Base-by-base conservation (phyloP, 2,113 vertebrate species). In the Peucedramus taeniatus region DNA sequence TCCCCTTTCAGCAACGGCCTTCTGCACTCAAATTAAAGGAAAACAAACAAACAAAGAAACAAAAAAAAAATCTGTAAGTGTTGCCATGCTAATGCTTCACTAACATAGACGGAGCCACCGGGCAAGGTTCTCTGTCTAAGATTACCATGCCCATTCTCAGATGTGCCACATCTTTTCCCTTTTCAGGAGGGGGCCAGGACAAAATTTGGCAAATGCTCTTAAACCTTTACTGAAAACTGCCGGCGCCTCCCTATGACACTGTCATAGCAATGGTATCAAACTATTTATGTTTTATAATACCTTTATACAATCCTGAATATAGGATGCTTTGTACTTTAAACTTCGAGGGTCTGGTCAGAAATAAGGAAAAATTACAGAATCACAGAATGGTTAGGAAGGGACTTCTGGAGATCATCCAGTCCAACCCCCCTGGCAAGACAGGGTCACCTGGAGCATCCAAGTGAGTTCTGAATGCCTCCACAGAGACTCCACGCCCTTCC, bases 41-140 rank as follows among this genome's bases (percentile, higher is more conserved):
- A 7, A 70, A 82, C 13, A 39, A 66, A 76, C 30, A 40, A 71
- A 80, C 24, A 56, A 69, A 77, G 30, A 78, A 70, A 15, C 1
- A 49, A 57, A 50, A 69, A 89, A 83, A 66, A 82, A 80, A 80
- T 49, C 4, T n/a, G 19, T 81, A 50, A 83, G 3, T 26, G 16
- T 44, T 70, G 60, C 23, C 15, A 20, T 1, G 26, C 51, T 44
- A 72, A 74, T 3, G 16, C 26, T 45, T 42, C 1, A 1, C 8
- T 42, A 51, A 11, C 6, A 72, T 2, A 37, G 14, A 9, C 1
- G n/a, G 5, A 82, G 28, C 10, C 31, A 78, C 0, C 0, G 5
- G 44, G 3, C 47, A 91, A 50, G 13, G 44, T 11, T 45, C 9
- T 51, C 40, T 26, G 12, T 15, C 47, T 8, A 51, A 77, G 17